Evolutionary conservation across 2,888 invertebrate species (phyloP), one percentile per base, ranked within the genome.

Genomic region (Drosophila melanosoma): DNA sequence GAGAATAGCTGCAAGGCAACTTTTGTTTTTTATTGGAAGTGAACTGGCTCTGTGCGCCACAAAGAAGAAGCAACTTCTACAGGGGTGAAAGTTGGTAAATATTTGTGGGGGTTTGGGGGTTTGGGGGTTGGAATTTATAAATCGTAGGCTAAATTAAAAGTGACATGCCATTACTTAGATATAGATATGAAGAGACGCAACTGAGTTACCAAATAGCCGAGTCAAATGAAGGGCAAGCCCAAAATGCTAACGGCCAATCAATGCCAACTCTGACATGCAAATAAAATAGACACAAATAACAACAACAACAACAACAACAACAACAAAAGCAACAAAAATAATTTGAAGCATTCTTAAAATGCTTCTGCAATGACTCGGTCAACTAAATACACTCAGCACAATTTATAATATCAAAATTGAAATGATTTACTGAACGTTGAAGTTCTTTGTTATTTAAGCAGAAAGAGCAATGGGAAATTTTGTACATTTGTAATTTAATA

Each of bases 131-230:
- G 36, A 29, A 70, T 69, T 58, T 78, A 88, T 89, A 87, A 90
- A 87, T 87, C 79, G 90, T 62, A 73, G 71, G 58, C 69, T 69
- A 89, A 89, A 90, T 87, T 90, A 87, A 87, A 90, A 81, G 80
- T 89, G 90, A 90, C 87, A 83, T 87, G 78, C 87, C 80, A 83
- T 80, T 79, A 87, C 79, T 80, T 74, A 72, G 75, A 75, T 74
- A 81, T 73, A 73, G 79, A 89, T 79, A 71, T 76, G 79, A 74
- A 42, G 33, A 53, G 42, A 53, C 1, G 38, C 3, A 40, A 7
- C n/a, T 12, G 33, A 63, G 29, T 32, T 12, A 26, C 67, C 53
- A 35, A 62, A 56, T 60, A 42, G 67, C 53, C 76, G 64, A 64
- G 73, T 64, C 83, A 74, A 70, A 69, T 63, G 60, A 68, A 75